Evolutionary conservation across 2,113 vertebrate genomes (phyloP), one percentile per base, ranked within the genome.

Genomic region (Stercorarius parasiticus): DNA sequence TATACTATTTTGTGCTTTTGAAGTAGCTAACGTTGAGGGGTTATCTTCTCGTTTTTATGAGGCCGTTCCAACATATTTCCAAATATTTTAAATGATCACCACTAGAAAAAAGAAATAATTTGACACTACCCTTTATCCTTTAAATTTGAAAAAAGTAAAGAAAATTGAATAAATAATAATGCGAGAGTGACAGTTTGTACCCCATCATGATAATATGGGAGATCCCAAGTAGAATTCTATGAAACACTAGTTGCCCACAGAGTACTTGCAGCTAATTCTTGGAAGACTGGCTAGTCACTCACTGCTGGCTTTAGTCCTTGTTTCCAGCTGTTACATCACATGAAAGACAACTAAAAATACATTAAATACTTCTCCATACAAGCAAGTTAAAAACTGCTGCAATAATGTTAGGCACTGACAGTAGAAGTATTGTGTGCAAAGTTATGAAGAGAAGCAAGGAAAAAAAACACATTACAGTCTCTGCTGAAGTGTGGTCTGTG

Each of bases 281-380:
- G 92, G 96, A 97, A 97, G 92, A 34, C 83, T 88, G 94, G 76
- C 92, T 90, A 93, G 87, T 91, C 87, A 90, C 88, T 93, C n/a
- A 58, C 30, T 90, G 65, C 59, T 97, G 93, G 95, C 96, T 97
- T 92, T 92, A 88, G 76, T 95, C 82, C 86, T 88, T 94, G 88
- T 93, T 97, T 97, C 97, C 96, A 97, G 90, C 69, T 96, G 88
- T 87, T 95, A 92, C 85, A 83, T 96, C 95, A 96, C 90, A 97
- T 82, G 69, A 95, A 97, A 93, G 86, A 84, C 94, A 95, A 97
- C 94, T 96, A 92, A 97, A 97, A 97, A 97, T 96, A 97, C 27
- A 76, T 91, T 96, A 97, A 97, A 94, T 89, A 92, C 95, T 97
- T 97, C 95, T 96, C 92, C 96, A 96, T 93, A 78, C 72, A 84